Evolutionary conservation across 2,113 vertebrate species (phyloP).

Genomic region (Mola mola): DNA sequence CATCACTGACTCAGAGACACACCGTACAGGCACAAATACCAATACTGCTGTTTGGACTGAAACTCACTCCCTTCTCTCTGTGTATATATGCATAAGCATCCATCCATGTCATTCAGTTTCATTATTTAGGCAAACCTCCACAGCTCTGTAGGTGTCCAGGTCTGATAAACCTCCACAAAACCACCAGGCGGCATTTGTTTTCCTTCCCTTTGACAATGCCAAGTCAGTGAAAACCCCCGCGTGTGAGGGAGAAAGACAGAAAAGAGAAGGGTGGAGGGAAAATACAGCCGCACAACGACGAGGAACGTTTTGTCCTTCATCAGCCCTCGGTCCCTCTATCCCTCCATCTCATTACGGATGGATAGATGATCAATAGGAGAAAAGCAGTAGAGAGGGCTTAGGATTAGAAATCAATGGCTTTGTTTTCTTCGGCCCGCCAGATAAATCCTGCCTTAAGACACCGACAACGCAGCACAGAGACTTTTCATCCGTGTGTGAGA

Average conservation of each 20-base stretch:
- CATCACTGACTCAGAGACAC: conserved; percentile 15
- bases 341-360: conserved; percentile 72
- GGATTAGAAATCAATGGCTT: conserved; percentile 81
- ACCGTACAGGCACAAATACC: conserved; percentile 8
- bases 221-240: conserved; percentile 10
- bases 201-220: conserved; percentile 14
- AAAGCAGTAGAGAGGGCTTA: conserved; percentile 75
- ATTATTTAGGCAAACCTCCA: conserved; percentile 29
- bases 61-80: conserved; percentile 12
- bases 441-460: conserved; percentile 79
- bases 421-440: conserved; percentile 74
- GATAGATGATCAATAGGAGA: conserved; percentile 77
- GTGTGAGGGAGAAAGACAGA: conserved; percentile 35
- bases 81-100: conserved; percentile 11
- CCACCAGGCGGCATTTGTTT: conserved; percentile 30
- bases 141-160: conserved; percentile 25
- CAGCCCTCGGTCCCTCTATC: conserved; percentile 59
- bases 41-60: conserved; percentile 26
- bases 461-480: conserved; percentile 45
- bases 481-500: conserved; percentile 49
- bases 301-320: conserved; percentile 74
- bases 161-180: conserved; percentile 48
- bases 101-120: conserved; percentile 49
- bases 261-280: conserved; percentile 23
- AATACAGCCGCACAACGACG: conserved; percentile 2